A percentile compares a stretch with the other conserved stretches of the same genome.
These are phyloP conservation scores for Calidris pygmaea DNA, from an alignment of 2,113 vertebrate genomes.

Conservation along the genomic window DNA sequence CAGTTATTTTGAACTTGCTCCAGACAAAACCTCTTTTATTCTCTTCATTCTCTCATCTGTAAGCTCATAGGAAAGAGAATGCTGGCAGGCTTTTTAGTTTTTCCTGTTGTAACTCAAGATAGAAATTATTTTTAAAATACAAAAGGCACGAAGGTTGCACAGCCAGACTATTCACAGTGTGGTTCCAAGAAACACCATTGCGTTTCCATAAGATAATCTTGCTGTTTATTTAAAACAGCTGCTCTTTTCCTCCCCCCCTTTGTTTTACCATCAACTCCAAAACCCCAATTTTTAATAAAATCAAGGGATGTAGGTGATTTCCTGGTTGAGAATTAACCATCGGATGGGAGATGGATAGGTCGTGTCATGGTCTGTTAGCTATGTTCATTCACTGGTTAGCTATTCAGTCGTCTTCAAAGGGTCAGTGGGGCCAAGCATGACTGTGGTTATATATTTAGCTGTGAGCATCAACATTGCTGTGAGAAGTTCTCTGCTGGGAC, in stretches of 20 bases:
- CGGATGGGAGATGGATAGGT: background rate
- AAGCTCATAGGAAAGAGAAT: background rate
- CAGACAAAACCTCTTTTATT: slow-evolving; percentile 51
- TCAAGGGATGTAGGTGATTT: background rate
- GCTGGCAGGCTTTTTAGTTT: slow-evolving; percentile 24
- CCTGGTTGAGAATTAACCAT: slow-evolving; percentile 38
- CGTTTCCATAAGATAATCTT: background rate
- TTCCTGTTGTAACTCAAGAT: slow-evolving; percentile 18
- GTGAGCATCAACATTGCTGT: background rate
- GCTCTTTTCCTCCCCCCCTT: background rate
- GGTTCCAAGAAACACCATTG: slow-evolving; percentile 33
- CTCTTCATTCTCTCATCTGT: background rate
- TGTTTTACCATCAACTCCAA: background rate
- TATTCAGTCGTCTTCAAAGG: slow-evolving; percentile 32
- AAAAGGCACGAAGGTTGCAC: background rate
- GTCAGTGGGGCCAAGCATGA: slow-evolving; percentile 39
- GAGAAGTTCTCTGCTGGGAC: background rate
- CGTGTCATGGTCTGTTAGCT: slow-evolving; percentile 5
- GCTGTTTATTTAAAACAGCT: slow-evolving; percentile 28
- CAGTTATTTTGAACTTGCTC: slow-evolving; percentile 42
- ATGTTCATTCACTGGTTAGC: slow-evolving; percentile 37
- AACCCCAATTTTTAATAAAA: background rate
- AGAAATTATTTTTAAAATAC: slow-evolving; percentile 48
- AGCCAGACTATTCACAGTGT: slow-evolving; percentile 23
- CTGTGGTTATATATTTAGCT: slow-evolving; percentile 43